phyloP scores from a whole-genome alignment of 2,113 vertebrate genomes.

The Xenopus laevis region DNA sequence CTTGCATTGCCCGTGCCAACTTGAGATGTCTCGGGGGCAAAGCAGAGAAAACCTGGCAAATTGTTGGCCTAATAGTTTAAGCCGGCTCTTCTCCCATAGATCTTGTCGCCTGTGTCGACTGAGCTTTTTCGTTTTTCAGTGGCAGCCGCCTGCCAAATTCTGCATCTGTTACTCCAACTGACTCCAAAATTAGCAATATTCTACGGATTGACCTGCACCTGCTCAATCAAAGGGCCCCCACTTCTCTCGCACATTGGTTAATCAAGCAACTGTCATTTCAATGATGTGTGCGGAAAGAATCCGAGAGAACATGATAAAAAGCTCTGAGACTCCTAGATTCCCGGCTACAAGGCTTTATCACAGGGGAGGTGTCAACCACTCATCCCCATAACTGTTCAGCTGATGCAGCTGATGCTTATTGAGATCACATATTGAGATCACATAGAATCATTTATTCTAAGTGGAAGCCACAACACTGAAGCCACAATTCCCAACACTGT shows the following conservation, averaged over 20 bases:
- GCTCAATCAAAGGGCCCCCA: slow-evolving; percentile 11
- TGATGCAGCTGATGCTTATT: no score
- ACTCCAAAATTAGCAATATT: slow-evolving; percentile 42
- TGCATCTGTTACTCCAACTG: slow-evolving; percentile 27
- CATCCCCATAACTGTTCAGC: no score
- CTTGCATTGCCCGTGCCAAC: slow-evolving; percentile 11
- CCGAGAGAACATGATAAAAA: neutral
- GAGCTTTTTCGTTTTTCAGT: slow-evolving; percentile 21
- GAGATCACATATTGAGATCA: no score
- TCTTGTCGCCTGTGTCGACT: slow-evolving; percentile 11
- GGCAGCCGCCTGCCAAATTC: slow-evolving; percentile 27
- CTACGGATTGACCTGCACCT: slow-evolving; percentile 26
- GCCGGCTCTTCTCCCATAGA: slow-evolving; percentile 18
- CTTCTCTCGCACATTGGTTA: slow-evolving; percentile 22
- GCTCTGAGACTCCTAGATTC: neutral
- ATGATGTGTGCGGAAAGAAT: neutral
- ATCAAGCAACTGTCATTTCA: slow-evolving; percentile 13
- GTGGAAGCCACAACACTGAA: no score
- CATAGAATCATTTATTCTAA: no score
- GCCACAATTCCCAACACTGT: no score
- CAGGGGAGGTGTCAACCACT: no score
- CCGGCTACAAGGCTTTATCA: neutral
- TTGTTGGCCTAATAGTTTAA: slow-evolving; percentile 30
- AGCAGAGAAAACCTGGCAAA: slow-evolving; percentile 20
- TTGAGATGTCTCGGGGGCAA: slow-evolving; percentile 9